phyloP scores from a whole-genome alignment of 1,140 invertebrate genomes.

The Manduca sexta region DNA sequence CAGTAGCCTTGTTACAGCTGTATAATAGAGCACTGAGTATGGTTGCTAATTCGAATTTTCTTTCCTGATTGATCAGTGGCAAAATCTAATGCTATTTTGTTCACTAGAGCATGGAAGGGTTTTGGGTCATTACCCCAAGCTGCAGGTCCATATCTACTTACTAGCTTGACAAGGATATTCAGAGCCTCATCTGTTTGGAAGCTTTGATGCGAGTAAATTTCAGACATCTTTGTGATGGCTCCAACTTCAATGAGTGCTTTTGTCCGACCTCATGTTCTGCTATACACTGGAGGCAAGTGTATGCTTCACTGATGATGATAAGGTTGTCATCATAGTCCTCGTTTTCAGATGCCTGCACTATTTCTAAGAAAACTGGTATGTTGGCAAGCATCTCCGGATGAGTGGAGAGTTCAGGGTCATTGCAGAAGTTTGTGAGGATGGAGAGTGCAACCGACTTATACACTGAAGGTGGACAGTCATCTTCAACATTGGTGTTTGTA shows the following conservation, averaged over 20 bases:
- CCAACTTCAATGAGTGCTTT: conserved; percentile 83
- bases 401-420: conserved; percentile 83
- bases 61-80: conserved; percentile 88
- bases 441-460: conserved; percentile 93
- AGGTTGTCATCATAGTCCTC: conserved; percentile 88
- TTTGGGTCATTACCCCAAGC: conserved; percentile 84
- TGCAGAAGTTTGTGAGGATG: conserved; percentile 87
- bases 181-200: conserved; percentile 91
- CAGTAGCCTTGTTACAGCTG: conserved; percentile 80
- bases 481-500: conserved; percentile 81
- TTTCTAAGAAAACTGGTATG: conserved; percentile 86
- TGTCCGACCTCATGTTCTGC: conserved; percentile 82
- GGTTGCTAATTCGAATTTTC: conserved; percentile 89
- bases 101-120: conserved; percentile 86
- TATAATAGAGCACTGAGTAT: conserved; percentile 83
- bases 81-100: conserved; percentile 89
- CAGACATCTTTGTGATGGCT: conserved; percentile 85
- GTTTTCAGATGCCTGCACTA: conserved; percentile 85
- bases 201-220: conserved; percentile 88
- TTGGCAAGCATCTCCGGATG: conserved; percentile 87
- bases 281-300: conserved; percentile 86
- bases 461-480: conserved; percentile 88
- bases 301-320: conserved; percentile 91
- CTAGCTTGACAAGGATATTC: conserved; percentile 82
- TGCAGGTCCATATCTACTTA: conserved; percentile 78